These are phyloP conservation scores for Callorhinus ursinus DNA, from an alignment of 2,113 vertebrate genomes.

Conservation along the genomic window DNA sequence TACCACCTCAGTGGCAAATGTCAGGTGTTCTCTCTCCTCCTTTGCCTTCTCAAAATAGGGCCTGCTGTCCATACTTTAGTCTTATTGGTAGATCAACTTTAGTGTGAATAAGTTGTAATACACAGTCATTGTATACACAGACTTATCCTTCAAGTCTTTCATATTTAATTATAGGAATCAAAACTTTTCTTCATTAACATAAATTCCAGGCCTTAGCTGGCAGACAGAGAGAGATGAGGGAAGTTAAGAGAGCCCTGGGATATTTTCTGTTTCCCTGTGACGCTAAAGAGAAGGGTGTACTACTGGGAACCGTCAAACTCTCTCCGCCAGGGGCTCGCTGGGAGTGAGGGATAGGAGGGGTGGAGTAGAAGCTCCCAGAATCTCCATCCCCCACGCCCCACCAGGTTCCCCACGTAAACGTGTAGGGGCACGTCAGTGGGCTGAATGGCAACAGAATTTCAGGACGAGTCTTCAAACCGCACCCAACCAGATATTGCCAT, in stretches of 20 bases:
- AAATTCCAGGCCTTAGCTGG: slow-evolving; percentile 50
- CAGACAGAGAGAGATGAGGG: slow-evolving; percentile 65
- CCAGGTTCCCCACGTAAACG: neutral
- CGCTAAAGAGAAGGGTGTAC: slow-evolving; percentile 1
- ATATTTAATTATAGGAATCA: slow-evolving; percentile 35
- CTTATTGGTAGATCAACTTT: slow-evolving; percentile 1
- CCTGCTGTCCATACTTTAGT: neutral
- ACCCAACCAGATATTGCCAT: neutral
- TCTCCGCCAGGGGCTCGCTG: neutral
- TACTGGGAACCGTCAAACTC: neutral
- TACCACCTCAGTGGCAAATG: slow-evolving; percentile 19
- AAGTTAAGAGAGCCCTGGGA: slow-evolving; percentile 20
- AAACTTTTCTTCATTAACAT: slow-evolving; percentile 59
- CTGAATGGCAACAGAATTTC: neutral
- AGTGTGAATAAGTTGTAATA: neutral
- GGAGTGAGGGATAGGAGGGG: neutral
- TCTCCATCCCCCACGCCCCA: neutral
- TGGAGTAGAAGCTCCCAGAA: neutral
- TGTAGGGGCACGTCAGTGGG: neutral
- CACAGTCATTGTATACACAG: no score
- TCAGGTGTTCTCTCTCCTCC: neutral
- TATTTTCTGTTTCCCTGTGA: neutral
- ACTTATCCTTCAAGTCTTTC: slow-evolving; percentile 1
- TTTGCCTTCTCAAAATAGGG: slow-evolving; percentile 41
- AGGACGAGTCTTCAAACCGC: neutral